Base-by-base conservation (phyloP, 1,140 invertebrate species). In the Brachionus paranguensis region DNA sequence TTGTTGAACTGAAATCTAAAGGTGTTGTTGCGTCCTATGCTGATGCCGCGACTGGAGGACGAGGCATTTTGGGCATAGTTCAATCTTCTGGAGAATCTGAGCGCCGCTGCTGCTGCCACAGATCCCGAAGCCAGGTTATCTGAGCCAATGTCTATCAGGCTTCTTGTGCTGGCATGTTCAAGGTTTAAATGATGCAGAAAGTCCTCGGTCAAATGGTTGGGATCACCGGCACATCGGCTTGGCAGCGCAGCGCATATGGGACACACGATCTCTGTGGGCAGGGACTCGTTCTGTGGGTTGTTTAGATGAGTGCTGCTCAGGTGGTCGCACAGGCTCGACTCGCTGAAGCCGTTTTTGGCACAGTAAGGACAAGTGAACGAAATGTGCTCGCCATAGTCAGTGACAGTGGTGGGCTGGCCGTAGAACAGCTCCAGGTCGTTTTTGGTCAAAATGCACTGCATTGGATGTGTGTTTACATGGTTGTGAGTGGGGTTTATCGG, bases 321-420 rank as follows among this genome's bases (percentile, higher is more conserved):
- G 91, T 98, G 96, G 89, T 97, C 95, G 89, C 95, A 94, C 68
- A 98, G 91, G 14, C 94, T 93, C 65, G 93, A 91, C 90, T 98
- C 96, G 41, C 33, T 70, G 88, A 95, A 96, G 43, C 96, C 96
- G 94, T 97, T 96, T 88, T 93, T 93, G 86, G 95, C 94, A 91
- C 96, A 98, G 90, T 95, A 96, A 50, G 96, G 96, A 91, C 96
- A 98, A 86, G 96, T 97, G 89, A 96, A 96, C 74, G 95, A 94
- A 90, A 98, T 95, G 74, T 76, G 68, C 29, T 84, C 68, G 33
- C 53, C 50, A 17, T 64, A 64, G 41, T 76, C 84, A 50, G 17
- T 43, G 2, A 74, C 11, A 64, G 72, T 47, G 50, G 11, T 53
- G 8, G 65, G n/a, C 14, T 10, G 12, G 45, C 84, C 68, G 55